Conservation (phyloP, 2,797 vertebrate genomes). For the Oophaga sylvatica region DNA sequence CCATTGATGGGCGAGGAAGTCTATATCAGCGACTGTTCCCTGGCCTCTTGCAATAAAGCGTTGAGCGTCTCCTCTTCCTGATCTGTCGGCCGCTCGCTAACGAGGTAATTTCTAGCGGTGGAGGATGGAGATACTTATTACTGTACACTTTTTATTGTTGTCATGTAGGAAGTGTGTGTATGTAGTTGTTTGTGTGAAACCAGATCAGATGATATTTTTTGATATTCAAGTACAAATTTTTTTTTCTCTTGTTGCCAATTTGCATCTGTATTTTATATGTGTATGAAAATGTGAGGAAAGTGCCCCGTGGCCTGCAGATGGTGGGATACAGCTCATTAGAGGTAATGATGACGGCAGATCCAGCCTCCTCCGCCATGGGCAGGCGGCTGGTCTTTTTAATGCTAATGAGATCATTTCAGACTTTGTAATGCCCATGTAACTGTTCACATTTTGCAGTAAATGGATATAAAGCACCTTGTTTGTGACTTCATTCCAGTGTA, state of each 20-base stretch:
- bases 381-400: not conserved
- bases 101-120: not conserved
- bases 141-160: constrained; percentile 44
- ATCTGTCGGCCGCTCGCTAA: not conserved
- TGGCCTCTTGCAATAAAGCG: constrained; percentile 11
- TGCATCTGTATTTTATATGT: constrained; percentile 37
- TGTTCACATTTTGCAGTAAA: constrained; percentile 56
- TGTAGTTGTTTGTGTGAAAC: constrained; percentile 30
- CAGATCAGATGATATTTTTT: constrained; percentile 45
- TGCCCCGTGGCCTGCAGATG: not conserved
- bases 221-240: constrained; percentile 17
- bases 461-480: constrained; percentile 56
- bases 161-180: constrained; percentile 19
- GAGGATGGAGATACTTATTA: constrained; percentile 20
- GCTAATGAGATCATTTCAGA: constrained; percentile 29
- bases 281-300: not conserved
- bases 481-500: constrained; percentile 50
- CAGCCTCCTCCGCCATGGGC: not conserved
- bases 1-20: not conserved
- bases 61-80: constrained; percentile 1
- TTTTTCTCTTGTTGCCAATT: constrained; percentile 26
- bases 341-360: not conserved
- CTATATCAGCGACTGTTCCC: not conserved
- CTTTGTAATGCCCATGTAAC: constrained; percentile 29
- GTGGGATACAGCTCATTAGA: not conserved